phyloP scores from a whole-genome alignment of 1,140 invertebrate genomes.

The Drosophila hydei region DNA sequence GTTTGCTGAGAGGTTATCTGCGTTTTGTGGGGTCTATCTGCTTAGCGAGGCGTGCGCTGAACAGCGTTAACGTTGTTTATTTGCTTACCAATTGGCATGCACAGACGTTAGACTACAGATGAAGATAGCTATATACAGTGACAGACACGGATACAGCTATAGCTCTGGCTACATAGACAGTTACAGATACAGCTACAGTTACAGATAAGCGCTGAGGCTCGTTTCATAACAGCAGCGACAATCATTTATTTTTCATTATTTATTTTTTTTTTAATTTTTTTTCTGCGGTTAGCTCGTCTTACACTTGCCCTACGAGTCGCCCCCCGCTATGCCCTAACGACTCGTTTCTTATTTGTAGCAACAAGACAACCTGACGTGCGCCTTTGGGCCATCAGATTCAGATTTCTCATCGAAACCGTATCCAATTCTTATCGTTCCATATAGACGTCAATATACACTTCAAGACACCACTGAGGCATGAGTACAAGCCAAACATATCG shows the following conservation, averaged over 20 bases:
- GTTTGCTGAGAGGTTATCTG: conserved; percentile 15
- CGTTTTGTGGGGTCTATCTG: conserved; percentile 20
- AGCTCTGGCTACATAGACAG: conserved; percentile 7
- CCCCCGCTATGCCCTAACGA: conserved; percentile 21
- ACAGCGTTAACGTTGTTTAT: conserved; percentile 59
- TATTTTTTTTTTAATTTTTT: background rate
- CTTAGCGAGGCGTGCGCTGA: conserved; percentile 37
- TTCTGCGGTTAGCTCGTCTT: conserved; percentile 73
- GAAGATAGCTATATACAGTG: conserved; percentile 35
- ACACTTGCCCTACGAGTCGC: conserved; percentile 44
- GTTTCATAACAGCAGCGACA: conserved; percentile 48
- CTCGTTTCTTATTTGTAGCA: conserved; percentile 33
- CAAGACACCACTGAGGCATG: conserved; percentile 92
- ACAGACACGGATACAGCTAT: conserved; percentile 51
- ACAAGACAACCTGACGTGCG: background rate
- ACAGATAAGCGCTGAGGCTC: conserved; percentile 29
- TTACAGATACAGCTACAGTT: conserved; percentile 17
- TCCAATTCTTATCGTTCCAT: conserved; percentile 91
- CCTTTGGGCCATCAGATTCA: conserved; percentile 24
- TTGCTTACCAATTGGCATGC: conserved; percentile 73
- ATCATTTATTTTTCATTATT: conserved; percentile 6
- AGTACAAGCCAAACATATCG: conserved; percentile 91
- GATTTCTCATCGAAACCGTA: conserved; percentile 68
- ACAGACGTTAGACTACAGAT: conserved; percentile 44
- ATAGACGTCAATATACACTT: conserved; percentile 97